Conservation (phyloP, 2,888 invertebrate genomes). For the Deilephila elpenor region DNA sequence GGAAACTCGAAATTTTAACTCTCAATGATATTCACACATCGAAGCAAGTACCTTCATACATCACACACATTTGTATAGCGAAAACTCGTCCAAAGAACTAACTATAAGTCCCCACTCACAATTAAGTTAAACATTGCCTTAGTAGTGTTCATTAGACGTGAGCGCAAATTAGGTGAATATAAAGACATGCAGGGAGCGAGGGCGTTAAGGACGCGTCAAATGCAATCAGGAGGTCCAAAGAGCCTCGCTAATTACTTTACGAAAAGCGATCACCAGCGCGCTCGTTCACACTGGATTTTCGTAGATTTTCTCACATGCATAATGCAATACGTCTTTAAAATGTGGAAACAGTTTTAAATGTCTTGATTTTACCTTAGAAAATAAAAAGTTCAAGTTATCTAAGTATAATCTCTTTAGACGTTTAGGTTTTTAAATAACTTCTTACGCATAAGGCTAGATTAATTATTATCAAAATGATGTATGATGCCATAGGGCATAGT, state of each 20-base stretch:
- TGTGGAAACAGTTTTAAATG: no score
- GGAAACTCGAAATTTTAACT: no score
- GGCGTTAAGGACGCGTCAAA: slow-evolving; percentile 59
- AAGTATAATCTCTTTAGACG: no score
- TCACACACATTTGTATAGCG: no score
- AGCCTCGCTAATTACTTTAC: slow-evolving; percentile 66
- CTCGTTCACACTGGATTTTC: slow-evolving; percentile 15
- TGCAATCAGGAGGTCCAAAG: slow-evolving; percentile 66
- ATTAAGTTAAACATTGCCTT: slow-evolving; percentile 7
- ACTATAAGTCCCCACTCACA: slow-evolving; percentile 3
- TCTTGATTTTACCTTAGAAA: no score
- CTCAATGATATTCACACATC: no score
- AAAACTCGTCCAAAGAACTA: background rate
- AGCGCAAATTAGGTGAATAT: slow-evolving; percentile 35
- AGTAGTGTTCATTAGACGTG: slow-evolving; percentile 15
- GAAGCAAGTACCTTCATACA: no score
- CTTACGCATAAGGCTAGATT: no score
- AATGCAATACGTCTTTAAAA: background rate
- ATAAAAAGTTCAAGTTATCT: no score
- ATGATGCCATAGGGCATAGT: no score
- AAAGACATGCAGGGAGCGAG: slow-evolving; percentile 39
- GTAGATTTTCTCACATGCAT: background rate
- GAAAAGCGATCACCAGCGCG: slow-evolving; percentile 45
- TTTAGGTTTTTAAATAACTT: no score
- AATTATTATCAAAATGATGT: no score